Base-by-base conservation (phyloP, 2,888 invertebrate species). In the Aleiodes alternator region DNA sequence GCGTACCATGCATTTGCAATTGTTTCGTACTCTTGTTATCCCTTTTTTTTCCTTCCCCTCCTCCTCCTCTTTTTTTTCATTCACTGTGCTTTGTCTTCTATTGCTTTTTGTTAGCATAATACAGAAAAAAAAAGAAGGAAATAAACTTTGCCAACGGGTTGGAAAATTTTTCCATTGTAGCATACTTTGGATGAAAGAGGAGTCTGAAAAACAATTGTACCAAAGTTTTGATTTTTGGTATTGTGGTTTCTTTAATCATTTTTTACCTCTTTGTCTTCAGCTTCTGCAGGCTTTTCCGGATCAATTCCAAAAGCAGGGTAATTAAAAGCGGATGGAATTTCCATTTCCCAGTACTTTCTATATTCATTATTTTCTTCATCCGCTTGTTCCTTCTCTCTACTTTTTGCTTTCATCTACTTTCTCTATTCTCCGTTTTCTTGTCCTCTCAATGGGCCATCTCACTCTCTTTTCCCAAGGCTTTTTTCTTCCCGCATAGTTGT, bases 261-360 rank as follows among this genome's bases (percentile, higher is more conserved):
- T 38, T 38, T n/a, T n/a, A 3, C 48, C 23, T 48, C 48, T 64
- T 3, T 64, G 4, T 23, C 14, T 14, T 43, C 11, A 14, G 4
- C 43, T 9, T 56, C 23, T 57, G 7, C 12, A 48, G n/a, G 5
- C 16, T 69, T 72, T 48, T 55, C 69, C 64, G 43, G 66, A 73
- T 76, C 73, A 69, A 66, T 72, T 76, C 69, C 64, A 72, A 72
- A 72, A 69, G 69, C 34, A 23, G 66, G 11, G 34, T 59, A 59
- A 59, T 59, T 61, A 61, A 61, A 61, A 43, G 3, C 12, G 14
- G 38, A 38, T 61, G 38, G 14, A 59, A 38, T 31, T 61, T 61
- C 61, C 43, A 14, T 43, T 43, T 7, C 14, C 0, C 9, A 29
- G 61, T 56, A 64, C 69, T 71, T 64, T 73, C 70, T 71, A 59